Evolutionary conservation across 2,113 vertebrate species (phyloP).

Genomic region (Talpa occidentalis): DNA sequence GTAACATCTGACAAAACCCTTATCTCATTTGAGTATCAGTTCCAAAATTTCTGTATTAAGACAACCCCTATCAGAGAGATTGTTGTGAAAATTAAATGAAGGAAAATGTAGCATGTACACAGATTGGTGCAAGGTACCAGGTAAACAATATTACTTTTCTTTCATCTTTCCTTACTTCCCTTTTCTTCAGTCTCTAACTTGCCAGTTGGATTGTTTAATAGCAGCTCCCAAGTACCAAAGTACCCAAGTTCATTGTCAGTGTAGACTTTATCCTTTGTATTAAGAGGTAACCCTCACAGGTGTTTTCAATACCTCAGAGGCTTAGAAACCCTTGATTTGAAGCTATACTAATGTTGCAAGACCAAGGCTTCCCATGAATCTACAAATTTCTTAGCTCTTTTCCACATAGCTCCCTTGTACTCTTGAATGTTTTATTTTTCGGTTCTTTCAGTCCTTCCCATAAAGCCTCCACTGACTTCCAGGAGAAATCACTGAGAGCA

Average conservation of each 20-base stretch:
- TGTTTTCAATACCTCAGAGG: background rate
- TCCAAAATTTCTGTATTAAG: background rate
- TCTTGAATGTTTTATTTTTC: background rate
- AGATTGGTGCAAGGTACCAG: background rate
- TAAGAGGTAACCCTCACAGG: background rate
- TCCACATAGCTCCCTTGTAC: background rate
- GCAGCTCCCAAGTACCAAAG: background rate
- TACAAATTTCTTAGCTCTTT: background rate
- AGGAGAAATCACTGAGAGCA: background rate
- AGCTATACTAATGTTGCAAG: background rate
- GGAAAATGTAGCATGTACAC: background rate
- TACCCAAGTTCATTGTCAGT: background rate
- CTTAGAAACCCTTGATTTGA: background rate
- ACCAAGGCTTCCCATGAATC: background rate
- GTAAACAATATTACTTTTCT: background rate
- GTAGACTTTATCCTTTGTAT: background rate
- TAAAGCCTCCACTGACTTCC: background rate
- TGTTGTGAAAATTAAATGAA: background rate
- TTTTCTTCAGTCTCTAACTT: background rate
- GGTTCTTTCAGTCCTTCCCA: fast-evolving
- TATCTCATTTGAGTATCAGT: background rate
- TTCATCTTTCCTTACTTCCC: background rate
- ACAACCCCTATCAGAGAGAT: background rate
- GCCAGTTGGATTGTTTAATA: background rate
- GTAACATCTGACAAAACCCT: background rate